These are phyloP conservation scores for Yponomeuta malinellus DNA, from an alignment of 2,888 invertebrate genomes.

Conservation along the genomic window DNA sequence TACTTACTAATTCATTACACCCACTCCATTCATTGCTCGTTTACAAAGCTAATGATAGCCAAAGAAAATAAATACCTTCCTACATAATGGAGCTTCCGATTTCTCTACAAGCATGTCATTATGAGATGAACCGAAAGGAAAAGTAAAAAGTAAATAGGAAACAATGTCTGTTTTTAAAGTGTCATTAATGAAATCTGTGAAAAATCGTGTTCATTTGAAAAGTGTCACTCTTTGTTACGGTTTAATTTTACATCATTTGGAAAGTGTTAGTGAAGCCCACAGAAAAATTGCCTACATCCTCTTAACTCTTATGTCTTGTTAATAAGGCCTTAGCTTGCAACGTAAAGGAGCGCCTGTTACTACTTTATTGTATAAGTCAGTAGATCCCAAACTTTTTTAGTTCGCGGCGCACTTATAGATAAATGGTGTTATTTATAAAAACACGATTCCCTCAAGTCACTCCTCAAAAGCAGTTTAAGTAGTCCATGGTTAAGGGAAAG, in stretches of 20 bases:
- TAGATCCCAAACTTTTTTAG: too few species aligned
- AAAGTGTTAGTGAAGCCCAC: conserved; percentile 1
- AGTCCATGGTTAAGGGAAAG: too few species aligned
- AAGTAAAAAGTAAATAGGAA: not conserved
- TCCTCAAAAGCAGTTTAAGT: too few species aligned
- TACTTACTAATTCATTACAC: not conserved
- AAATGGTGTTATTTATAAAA: too few species aligned
- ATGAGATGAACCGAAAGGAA: not conserved
- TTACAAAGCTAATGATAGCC: not conserved
- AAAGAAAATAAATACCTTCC: not conserved
- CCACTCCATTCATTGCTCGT: not conserved
- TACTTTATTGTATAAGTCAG: too few species aligned
- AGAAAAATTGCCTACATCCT: not conserved
- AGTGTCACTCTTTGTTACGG: not conserved
- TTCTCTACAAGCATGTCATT: not conserved
- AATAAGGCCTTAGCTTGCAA: not conserved
- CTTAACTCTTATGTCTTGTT: not conserved
- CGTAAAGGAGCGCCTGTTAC: not conserved
- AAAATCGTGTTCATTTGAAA: not conserved
- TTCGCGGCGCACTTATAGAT: too few species aligned
- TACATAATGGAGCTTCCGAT: not conserved
- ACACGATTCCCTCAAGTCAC: too few species aligned
- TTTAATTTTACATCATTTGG: not conserved
- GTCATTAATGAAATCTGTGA: conserved; percentile 13
- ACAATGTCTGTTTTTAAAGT: not conserved